Percentiles rank a stretch among this genome's conserved stretches.
Conservation (phyloP, 2,113 vertebrate species). For the Hippocampus comes region DNA sequence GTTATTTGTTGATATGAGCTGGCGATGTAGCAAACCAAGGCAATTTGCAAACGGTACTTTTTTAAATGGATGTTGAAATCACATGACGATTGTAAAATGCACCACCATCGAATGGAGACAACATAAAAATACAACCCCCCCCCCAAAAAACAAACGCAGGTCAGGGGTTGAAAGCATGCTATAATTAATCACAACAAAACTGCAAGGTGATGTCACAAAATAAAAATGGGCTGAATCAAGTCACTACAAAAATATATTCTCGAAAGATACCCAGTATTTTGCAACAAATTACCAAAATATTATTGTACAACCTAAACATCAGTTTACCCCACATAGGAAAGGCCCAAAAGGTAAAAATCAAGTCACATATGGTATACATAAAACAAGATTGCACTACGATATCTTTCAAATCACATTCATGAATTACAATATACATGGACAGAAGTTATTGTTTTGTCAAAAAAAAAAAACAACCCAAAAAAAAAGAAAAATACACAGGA, state of each 20-base stretch:
- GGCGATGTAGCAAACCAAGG: too few species aligned
- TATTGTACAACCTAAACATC: slow-evolving; percentile 75
- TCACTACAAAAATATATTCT: slow-evolving; percentile 81
- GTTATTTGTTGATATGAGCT: too few species aligned
- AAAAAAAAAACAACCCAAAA: slow-evolving; percentile 12
- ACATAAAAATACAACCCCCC: too few species aligned
- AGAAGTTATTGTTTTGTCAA: slow-evolving; percentile 49
- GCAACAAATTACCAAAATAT: slow-evolving; percentile 77
- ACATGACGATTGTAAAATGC: too few species aligned
- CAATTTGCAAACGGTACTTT: too few species aligned
- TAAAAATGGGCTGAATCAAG: slow-evolving; percentile 64
- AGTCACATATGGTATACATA: slow-evolving; percentile 61
- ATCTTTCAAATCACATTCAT: slow-evolving; percentile 75
- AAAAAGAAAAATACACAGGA: neutral
- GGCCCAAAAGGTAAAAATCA: slow-evolving; percentile 65
- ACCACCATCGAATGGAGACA: too few species aligned
- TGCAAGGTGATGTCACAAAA: slow-evolving; percentile 74
- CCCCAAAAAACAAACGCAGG: slow-evolving; percentile 22
- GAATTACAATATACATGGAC: slow-evolving; percentile 64
- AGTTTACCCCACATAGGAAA: slow-evolving; percentile 73
- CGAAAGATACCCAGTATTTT: slow-evolving; percentile 71
- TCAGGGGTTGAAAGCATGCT: slow-evolving; percentile 50
- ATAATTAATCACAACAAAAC: slow-evolving; percentile 65
- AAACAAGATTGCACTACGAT: slow-evolving; percentile 78
- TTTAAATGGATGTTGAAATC: too few species aligned